A percentile compares a stretch with the other conserved stretches of the same genome.
Evolutionary conservation across 2,888 invertebrate genomes (phyloP).

Genomic region (Willowsia nigromaculata): DNA sequence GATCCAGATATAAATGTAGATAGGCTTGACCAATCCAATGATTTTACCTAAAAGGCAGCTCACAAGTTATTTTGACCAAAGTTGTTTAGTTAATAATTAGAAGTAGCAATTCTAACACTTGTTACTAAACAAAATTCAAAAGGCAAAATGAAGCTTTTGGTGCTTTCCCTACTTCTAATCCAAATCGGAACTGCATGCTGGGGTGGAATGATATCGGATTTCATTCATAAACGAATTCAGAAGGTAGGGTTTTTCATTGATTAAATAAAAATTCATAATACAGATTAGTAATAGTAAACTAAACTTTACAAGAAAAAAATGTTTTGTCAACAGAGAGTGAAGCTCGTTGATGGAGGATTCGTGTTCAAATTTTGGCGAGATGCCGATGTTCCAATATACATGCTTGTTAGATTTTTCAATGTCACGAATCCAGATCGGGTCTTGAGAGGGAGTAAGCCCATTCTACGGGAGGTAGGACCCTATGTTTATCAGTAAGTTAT

Average conservation of each 20-base stretch:
- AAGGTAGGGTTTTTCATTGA: too few species aligned
- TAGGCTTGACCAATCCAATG: too few species aligned
- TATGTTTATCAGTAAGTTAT: slow-evolving; percentile 73
- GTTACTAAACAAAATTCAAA: too few species aligned
- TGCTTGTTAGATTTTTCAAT: slow-evolving; percentile 72
- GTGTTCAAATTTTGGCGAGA: slow-evolving; percentile 64
- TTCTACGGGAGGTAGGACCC: slow-evolving; percentile 72
- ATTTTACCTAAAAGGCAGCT: too few species aligned
- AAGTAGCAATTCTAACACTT: too few species aligned
- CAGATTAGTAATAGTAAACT: too few species aligned
- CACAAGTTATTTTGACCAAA: too few species aligned
- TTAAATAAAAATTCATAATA: too few species aligned
- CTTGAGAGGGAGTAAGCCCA: slow-evolving; percentile 64
- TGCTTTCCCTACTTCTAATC: background rate
- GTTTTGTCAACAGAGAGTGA: slow-evolving; percentile 1
- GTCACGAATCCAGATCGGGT: slow-evolving; percentile 71
- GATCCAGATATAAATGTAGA: too few species aligned
- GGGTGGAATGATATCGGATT: slow-evolving; percentile 8
- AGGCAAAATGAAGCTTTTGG: background rate
- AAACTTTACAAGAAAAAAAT: too few species aligned
- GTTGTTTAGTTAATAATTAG: too few species aligned
- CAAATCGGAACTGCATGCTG: background rate
- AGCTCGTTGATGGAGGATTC: slow-evolving; percentile 39
- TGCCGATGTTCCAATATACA: slow-evolving; percentile 72
- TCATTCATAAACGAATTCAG: slow-evolving; percentile 21